phyloP scores from a whole-genome alignment of 2,113 vertebrate genomes.

The Microtus oregoni region DNA sequence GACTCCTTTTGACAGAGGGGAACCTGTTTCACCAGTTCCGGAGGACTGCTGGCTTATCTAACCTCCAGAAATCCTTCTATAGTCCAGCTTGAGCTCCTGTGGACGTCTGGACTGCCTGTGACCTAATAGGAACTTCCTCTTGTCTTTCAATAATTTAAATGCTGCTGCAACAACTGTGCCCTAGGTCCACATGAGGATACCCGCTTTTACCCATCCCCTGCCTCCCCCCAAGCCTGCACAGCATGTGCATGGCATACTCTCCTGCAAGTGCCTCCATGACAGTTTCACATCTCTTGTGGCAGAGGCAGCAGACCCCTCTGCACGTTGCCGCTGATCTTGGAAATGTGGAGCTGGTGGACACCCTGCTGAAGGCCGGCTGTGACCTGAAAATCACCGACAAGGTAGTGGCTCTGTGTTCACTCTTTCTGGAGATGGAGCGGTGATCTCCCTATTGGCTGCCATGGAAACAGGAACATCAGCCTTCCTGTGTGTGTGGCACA shows the following conservation, averaged over 20 bases:
- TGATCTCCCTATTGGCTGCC: neutral
- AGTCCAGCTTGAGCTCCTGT: neutral
- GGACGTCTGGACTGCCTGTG: neutral
- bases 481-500: no score
- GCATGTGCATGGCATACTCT: neutral
- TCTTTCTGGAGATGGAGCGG: neutral
- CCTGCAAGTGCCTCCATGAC: neutral
- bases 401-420: slow-evolving; percentile 76
- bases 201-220: no score
- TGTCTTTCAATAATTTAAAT: no score
- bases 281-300: slow-evolving; percentile 61
- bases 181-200: neutral
- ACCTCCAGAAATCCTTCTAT: no score
- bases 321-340: slow-evolving; percentile 93
- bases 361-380: slow-evolving; percentile 90
- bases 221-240: neutral
- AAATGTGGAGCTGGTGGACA: slow-evolving; percentile 91
- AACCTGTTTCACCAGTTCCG: neutral
- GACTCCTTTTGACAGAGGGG: neutral
- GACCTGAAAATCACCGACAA: slow-evolving; percentile 88
- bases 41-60: neutral
- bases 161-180: neutral
- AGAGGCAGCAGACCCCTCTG: slow-evolving; percentile 93
- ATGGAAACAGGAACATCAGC: neutral
- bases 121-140: neutral